Evolutionary conservation across 2,888 invertebrate genomes (phyloP), one percentile per base, ranked within the genome.

Genomic region (Drosophila hawaiiensis): DNA sequence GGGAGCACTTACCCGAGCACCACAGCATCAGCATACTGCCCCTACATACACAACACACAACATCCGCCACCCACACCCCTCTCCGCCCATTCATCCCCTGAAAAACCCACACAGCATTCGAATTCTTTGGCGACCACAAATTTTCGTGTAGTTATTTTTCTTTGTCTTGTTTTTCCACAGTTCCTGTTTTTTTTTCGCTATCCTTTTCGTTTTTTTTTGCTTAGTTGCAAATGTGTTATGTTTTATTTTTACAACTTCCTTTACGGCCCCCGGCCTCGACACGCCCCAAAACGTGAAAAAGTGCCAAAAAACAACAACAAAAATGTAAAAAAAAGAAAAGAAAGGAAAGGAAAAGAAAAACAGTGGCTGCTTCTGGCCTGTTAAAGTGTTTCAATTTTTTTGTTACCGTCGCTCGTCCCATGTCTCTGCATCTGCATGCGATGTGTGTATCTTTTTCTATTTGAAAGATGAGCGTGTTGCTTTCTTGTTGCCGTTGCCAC

Each of bases 211-310:
- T 58, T 53, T 16, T 58, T 50, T 73, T 73, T 52, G 73, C 68
- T 78, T 68, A 83, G 76, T 88, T 90, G 88, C 80, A 84, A 80
- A 90, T 85, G 90, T 86, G 90, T 76, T 74, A 72, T 90, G 83
- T 86, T 87, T 90, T 87, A 86, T 89, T 90, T 89, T 89, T 83
- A 89, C 87, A 90, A 84, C 89, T 89, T 90, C 76, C 82, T 82
- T 55, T 65, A 62, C 66, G 37, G 53, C 35, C 31, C 61, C 12
- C 25, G 33, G 25, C 49, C 53, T 50, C 9, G 28, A 66, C 37
- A 52, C 56, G 56, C 66, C 72, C 41, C 39, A 28, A 64, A 68
- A 80, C 68, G 81, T 74, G 88, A 85, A 80, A 87, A 85, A 84
- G 88, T 87, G 85, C 68, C 89, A 82, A 84, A 87, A 80, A 73